Percentiles rank a stretch among this genome's conserved stretches.
Conservation (phyloP, 30 jellyfish, hydroid and myxozoan species). For the Mastigias papua region DNA sequence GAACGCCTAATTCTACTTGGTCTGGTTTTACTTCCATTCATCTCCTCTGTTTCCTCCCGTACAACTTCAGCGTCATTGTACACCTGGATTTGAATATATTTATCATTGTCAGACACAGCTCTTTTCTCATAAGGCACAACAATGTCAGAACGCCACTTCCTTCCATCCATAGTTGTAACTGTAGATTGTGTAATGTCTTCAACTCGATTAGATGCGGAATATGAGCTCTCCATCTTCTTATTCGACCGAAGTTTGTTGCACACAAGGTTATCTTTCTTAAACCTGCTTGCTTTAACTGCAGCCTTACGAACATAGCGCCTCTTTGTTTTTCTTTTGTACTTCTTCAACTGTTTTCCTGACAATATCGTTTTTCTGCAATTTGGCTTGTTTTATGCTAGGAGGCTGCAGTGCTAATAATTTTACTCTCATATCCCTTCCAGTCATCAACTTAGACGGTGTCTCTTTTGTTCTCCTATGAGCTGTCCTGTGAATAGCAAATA, state of each 20-base stretch:
- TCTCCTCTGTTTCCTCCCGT: not conserved
- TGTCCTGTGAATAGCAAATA: not conserved
- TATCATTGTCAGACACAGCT: not conserved
- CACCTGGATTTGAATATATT: not conserved
- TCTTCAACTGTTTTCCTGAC: not conserved
- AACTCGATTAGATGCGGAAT: constrained; percentile 28
- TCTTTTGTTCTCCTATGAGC: constrained; percentile 3
- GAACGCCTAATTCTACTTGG: not conserved
- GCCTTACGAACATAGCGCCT: constrained; percentile 27
- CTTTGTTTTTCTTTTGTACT: not conserved
- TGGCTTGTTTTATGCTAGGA: not conserved
- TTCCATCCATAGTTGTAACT: constrained; percentile 25
- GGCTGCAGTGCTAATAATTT: constrained; percentile 10
- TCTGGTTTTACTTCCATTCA: not conserved
- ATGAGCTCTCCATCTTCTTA: constrained; percentile 34
- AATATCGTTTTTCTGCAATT: not conserved
- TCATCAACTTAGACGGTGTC: constrained; percentile 13
- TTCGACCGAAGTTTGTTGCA: constrained; percentile 41
- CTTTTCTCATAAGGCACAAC: not conserved
- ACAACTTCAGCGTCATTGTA: not conserved
- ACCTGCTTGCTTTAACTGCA: constrained; percentile 11
- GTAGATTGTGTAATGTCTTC: constrained; percentile 18
- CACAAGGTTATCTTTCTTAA: constrained; percentile 33
- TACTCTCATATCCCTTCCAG: constrained; percentile 22
- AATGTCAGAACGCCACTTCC: constrained; percentile 24